Percentiles rank a stretch among this genome's conserved stretches.
These are phyloP conservation scores for Calliopsis andreniformis DNA, from an alignment of 1,140 invertebrate genomes.

Conservation along the genomic window DNA sequence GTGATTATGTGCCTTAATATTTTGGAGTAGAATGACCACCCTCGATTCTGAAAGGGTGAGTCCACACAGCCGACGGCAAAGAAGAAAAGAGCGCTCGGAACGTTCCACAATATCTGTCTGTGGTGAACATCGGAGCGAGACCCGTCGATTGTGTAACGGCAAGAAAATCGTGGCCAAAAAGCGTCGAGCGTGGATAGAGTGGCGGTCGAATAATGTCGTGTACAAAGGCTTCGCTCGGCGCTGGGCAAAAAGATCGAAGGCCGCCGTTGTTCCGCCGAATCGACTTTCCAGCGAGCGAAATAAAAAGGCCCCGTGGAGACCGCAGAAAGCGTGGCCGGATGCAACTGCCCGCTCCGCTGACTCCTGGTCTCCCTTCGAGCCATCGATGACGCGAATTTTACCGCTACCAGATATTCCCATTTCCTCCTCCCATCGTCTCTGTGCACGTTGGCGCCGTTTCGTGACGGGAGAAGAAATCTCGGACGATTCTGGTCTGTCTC, in stretches of 20 bases:
- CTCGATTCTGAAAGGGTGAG: too few relatives aligned
- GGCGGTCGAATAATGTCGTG: background rate
- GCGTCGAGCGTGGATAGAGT: background rate
- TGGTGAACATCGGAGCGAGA: slow-evolving; percentile 10
- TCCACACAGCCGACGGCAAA: too few relatives aligned
- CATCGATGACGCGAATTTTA: background rate
- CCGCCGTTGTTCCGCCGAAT: slow-evolving; percentile 27
- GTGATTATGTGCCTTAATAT: too few relatives aligned
- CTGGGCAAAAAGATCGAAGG: slow-evolving; percentile 29
- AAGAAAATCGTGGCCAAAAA: slow-evolving; percentile 20
- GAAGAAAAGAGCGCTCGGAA: background rate
- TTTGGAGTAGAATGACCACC: too few relatives aligned
- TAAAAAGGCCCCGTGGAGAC: slow-evolving; percentile 41
- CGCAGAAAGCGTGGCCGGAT: slow-evolving; percentile 77
- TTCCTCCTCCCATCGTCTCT: background rate
- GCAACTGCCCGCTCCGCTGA: slow-evolving; percentile 27
- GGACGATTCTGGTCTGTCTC: background rate
- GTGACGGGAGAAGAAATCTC: background rate
- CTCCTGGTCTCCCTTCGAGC: background rate
- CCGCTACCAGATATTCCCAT: background rate
- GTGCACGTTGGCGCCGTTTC: background rate
- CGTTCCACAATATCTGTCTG: background rate
- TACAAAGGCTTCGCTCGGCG: background rate
- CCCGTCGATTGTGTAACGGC: background rate
- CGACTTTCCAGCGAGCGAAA: slow-evolving; percentile 32